These are phyloP conservation scores for Hartigia nigra DNA, from an alignment of 2,888 invertebrate species.

Conservation along the genomic window DNA sequence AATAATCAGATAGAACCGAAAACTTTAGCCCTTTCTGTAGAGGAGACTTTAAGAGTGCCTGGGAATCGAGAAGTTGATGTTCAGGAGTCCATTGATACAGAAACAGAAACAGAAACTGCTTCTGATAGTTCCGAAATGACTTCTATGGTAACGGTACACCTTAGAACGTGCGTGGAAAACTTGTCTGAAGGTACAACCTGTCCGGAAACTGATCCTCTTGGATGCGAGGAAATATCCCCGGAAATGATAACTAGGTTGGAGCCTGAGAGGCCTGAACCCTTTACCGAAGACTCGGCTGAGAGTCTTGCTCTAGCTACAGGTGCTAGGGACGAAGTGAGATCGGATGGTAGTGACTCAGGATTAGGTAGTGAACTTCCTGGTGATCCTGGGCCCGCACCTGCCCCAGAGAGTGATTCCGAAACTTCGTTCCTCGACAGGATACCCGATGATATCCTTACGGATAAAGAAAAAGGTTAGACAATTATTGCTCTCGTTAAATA, in stretches of 20 bases:
- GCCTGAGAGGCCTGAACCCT: slow-evolving; percentile 55
- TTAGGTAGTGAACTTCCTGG: slow-evolving; percentile 81
- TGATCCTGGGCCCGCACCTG: slow-evolving; percentile 66
- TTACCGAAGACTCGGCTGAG: slow-evolving; percentile 62
- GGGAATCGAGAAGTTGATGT: slow-evolving; percentile 10
- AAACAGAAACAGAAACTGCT: slow-evolving; percentile 54
- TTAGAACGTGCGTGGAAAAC: slow-evolving; percentile 28
- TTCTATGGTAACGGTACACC: slow-evolving; percentile 23
- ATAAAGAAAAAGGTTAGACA: slow-evolving; percentile 57
- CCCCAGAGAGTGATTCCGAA: slow-evolving; percentile 68
- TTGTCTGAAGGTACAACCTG: slow-evolving; percentile 36
- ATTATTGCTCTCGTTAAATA: neutral
- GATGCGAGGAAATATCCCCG: slow-evolving; percentile 42
- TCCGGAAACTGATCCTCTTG: slow-evolving; percentile 46
- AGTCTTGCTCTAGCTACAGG: slow-evolving; percentile 56
- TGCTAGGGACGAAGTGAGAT: slow-evolving; percentile 68
- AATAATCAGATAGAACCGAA: neutral
- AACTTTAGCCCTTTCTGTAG: neutral
- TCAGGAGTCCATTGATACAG: slow-evolving; percentile 44
- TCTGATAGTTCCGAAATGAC: slow-evolving; percentile 48
- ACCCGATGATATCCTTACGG: slow-evolving; percentile 62
- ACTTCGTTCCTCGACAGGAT: slow-evolving; percentile 68
- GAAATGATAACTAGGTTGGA: slow-evolving; percentile 54
- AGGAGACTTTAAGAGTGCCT: neutral
- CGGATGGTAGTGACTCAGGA: slow-evolving; percentile 88